A percentile compares a stretch with the other conserved stretches of the same genome.
phyloP scores from a whole-genome alignment of 2,797 vertebrate genomes.

The Poeciliopsis paucimaculata region DNA sequence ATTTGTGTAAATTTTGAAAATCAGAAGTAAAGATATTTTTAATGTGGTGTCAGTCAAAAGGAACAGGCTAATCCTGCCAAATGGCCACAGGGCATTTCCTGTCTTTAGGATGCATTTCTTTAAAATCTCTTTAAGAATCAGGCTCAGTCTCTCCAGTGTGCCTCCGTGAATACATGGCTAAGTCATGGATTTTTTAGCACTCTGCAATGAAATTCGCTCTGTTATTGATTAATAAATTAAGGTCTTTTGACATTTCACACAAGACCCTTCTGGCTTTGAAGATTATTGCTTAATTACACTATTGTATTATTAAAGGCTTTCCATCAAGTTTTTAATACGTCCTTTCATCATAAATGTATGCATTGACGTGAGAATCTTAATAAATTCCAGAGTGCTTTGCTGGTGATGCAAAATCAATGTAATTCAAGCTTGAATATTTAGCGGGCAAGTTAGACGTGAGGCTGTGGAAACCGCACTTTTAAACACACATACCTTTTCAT shows the following conservation, averaged over 20 bases:
- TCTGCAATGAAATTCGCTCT: slow-evolving; percentile 39
- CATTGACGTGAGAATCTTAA: slow-evolving; percentile 50
- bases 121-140: slow-evolving; percentile 14
- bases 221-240: slow-evolving; percentile 62
- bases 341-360: slow-evolving; percentile 59
- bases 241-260: slow-evolving; percentile 47
- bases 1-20: not conserved
- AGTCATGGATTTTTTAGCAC: slow-evolving; percentile 35
- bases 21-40: not conserved
- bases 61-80: not conserved
- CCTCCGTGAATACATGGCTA: slow-evolving; percentile 38
- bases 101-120: not conserved
- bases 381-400: slow-evolving; percentile 44
- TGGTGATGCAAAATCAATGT: slow-evolving; percentile 68
- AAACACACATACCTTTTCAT: slow-evolving; percentile 11
- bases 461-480: slow-evolving; percentile 24
- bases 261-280: slow-evolving; percentile 38
- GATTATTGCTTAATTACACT: slow-evolving; percentile 56
- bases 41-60: not conserved
- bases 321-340: slow-evolving; percentile 64
- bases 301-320: slow-evolving; percentile 63
- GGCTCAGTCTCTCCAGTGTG: slow-evolving; percentile 10
- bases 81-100: not conserved
- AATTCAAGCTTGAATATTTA: slow-evolving; percentile 54
- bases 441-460: slow-evolving; percentile 30